Conservation (phyloP, 2,113 vertebrate species). For the Tenrec ecaudatus region DNA sequence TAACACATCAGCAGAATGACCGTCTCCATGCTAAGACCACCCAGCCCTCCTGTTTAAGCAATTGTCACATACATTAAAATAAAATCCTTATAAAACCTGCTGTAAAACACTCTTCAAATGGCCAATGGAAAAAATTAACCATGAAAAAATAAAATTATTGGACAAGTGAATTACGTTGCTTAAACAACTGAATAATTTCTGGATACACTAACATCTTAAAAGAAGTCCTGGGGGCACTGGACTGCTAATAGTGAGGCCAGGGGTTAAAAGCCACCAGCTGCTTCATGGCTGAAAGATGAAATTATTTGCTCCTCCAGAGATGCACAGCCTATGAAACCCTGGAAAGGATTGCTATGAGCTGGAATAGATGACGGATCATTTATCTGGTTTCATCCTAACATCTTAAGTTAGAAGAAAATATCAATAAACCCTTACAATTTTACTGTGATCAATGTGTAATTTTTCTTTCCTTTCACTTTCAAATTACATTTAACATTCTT, state of each 20-base stretch:
- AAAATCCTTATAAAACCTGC: background rate
- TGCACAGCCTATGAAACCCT: no score
- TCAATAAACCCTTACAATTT: background rate
- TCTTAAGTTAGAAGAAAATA: conserved; percentile 12
- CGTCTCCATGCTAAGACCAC: background rate
- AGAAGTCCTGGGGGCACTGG: no score
- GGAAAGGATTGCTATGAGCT: no score
- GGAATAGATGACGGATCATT: no score
- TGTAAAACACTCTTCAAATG: background rate
- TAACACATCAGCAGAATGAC: background rate
- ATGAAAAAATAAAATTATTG: background rate
- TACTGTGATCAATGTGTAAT: background rate
- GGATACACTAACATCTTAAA: background rate
- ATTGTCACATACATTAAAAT: background rate
- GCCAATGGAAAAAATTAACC: background rate
- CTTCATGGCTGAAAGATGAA: no score
- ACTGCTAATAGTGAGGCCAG: no score
- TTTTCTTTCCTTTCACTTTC: conserved; percentile 1
- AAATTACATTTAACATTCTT: conserved; percentile 33
- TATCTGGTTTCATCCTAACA: background rate
- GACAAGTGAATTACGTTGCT: conserved; percentile 24
- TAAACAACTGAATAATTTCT: conserved; percentile 10
- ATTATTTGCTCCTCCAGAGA: no score
- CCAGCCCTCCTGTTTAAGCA: background rate
- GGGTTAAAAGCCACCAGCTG: no score